Percentiles rank a stretch among this genome's conserved stretches.
Evolutionary conservation across 2,797 vertebrate genomes (phyloP).

Genomic region (Phrynocephalus vlangalii): DNA sequence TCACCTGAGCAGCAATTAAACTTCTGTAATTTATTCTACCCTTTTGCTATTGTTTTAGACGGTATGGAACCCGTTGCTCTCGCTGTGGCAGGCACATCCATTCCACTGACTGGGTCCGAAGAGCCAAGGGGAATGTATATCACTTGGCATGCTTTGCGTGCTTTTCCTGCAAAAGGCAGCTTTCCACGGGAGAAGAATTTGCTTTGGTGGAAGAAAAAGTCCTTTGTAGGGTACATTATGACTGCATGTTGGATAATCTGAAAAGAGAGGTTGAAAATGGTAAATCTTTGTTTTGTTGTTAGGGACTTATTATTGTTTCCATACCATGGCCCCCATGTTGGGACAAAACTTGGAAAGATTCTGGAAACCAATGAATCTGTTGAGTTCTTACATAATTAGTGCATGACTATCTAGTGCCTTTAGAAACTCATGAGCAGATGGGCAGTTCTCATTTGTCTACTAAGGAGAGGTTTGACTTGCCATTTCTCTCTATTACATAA

Average conservation of each 20-base stretch:
- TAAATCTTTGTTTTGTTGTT: slow-evolving; percentile 68
- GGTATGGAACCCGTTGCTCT: slow-evolving; percentile 92
- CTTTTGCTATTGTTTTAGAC: slow-evolving; percentile 73
- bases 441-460: neutral
- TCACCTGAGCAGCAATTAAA: neutral
- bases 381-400: neutral
- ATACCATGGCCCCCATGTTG: neutral
- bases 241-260: slow-evolving; percentile 95
- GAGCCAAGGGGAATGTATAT: slow-evolving; percentile 93
- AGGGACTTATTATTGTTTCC: neutral
- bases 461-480: neutral
- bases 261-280: slow-evolving; percentile 94
- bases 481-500: neutral
- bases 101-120: slow-evolving; percentile 95
- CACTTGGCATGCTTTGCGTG: slow-evolving; percentile 97
- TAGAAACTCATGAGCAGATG: neutral
- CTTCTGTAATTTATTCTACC: neutral
- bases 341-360: neutral
- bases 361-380: neutral
- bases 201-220: slow-evolving; percentile 94
- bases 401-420: too few relatives aligned
- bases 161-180: slow-evolving; percentile 95
- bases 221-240: slow-evolving; percentile 93
- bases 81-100: slow-evolving; percentile 93
- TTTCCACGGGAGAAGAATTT: slow-evolving; percentile 96